Evolutionary conservation across 2,797 vertebrate species (phyloP).

Genomic region (Garrulus glandarius): DNA sequence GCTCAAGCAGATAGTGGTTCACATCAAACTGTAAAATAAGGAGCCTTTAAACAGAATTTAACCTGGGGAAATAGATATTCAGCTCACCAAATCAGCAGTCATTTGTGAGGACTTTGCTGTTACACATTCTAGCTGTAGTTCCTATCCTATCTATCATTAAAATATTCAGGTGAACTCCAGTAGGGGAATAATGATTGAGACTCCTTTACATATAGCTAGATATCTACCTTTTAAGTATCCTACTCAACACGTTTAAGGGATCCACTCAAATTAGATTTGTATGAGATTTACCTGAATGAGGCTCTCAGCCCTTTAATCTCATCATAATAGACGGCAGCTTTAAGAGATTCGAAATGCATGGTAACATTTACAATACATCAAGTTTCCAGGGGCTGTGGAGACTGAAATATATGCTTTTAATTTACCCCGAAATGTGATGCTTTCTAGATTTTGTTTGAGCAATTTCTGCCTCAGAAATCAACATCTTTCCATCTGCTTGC

Average conservation of each 20-base stretch:
- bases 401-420: background rate
- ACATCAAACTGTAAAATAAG: background rate
- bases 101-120: background rate
- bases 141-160: background rate
- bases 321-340: background rate
- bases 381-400: background rate
- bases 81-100: background rate
- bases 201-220: background rate
- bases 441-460: background rate
- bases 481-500: background rate
- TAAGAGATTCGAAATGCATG: background rate
- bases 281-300: background rate
- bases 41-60: background rate
- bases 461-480: slow-evolving; percentile 23
- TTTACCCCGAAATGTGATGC: background rate
- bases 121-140: background rate
- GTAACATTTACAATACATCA: background rate
- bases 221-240: background rate
- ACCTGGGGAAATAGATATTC: background rate
- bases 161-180: background rate
- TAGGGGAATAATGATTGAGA: background rate
- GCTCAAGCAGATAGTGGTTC: background rate
- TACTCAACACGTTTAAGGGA: background rate
- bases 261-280: background rate
- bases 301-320: background rate